Evolutionary conservation across 1,140 invertebrate genomes (phyloP), one percentile per base, ranked within the genome.

Genomic region (Drosophila kanapiae): DNA sequence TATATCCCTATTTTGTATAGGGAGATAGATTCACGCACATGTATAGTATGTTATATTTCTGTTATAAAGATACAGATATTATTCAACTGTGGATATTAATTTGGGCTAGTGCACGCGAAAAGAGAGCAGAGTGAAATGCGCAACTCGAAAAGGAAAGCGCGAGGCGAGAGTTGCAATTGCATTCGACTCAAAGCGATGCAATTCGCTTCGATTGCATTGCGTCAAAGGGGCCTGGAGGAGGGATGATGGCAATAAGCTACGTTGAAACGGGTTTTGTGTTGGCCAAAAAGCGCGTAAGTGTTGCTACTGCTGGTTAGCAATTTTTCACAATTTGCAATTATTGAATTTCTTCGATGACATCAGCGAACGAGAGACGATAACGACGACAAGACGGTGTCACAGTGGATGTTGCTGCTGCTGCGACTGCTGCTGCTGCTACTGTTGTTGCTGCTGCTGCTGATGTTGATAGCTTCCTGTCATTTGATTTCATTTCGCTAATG

Each of bases 271-370:
- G 69, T 84, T 84, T 84, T 68, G 72, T 85, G 82, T 63, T 85
- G 68, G 51, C 59, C 68, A 62, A 84, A 84, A 84, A 84, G 68
- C 77, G 82, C 82, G 82, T 84, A 85, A 85, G 71, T 18, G 35
- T 16, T 69, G 51, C 45, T 59, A 58, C 16, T 58, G 76, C 59
- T 72, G 37, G 60, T 62, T 62, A 40, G 68, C 78, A 78, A 85
- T 84, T 84, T 84, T 84, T 80, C 78, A 85, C 82, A 65, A 81
- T 84, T 85, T 78, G 78, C 74, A 80, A 81, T 71, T 76, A 83
- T 83, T 83, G 80, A 79, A 80, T 83, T 83, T 79, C 76, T 83
- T 80, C 71, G 70, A 83, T 83, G 71, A 80, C 76, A 83, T 84
- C 82, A 80, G 69, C 63, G 23, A 62, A 33, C 35, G 54, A 53